Base-by-base conservation (phyloP, 2,888 invertebrate species). In the Colletes collaris region DNA sequence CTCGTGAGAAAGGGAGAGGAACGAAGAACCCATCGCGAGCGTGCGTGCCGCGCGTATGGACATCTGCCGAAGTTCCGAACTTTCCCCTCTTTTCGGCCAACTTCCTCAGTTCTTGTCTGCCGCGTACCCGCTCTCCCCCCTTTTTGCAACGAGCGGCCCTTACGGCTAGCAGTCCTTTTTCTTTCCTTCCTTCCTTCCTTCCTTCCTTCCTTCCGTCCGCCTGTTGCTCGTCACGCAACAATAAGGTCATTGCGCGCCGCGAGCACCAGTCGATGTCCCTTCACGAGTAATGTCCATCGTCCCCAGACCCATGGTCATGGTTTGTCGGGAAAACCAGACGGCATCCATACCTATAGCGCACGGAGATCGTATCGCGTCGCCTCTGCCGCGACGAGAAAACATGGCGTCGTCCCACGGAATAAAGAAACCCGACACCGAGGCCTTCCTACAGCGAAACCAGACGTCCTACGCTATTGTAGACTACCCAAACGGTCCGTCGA, bases 221-320 rank as follows among this genome's bases (percentile, higher is more conserved):
- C 71, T 82, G 81, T 83, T 77, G 67, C 62, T 58, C 82, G 86
- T 91, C 89, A 88, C 89, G 90, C 91, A 87, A 90, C 89, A 90
- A 88, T 91, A 89, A 90, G 86, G 87, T 84, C 86, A 84, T 82
- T 78, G 87, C 73, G 83, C 82, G 60, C 7, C 60, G 60, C 44
- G 44, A 8, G 65, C 66, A 69, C 81, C 64, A 72, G 46, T 66
- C 81, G 75, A 75, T 70, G 76, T 80, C 80, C 65, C 71, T 71
- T 68, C 37, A 13, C 58, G 56, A 44, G 52, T 4, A 16, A 67
- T 56, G 65, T 69, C 65, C 78, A 65, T 44, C 67, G 40, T n/a
- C 66, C 59, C 64, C 19, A 27, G 64, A 63, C 62, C 72, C 66
- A 62, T 72, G 75, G 75, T 81, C 74, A 75, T 81, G 75, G 74